A percentile compares a stretch with the other conserved stretches of the same genome.
Evolutionary conservation across 1,140 invertebrate species (phyloP).

Genomic region (Riptortus pedestris): DNA sequence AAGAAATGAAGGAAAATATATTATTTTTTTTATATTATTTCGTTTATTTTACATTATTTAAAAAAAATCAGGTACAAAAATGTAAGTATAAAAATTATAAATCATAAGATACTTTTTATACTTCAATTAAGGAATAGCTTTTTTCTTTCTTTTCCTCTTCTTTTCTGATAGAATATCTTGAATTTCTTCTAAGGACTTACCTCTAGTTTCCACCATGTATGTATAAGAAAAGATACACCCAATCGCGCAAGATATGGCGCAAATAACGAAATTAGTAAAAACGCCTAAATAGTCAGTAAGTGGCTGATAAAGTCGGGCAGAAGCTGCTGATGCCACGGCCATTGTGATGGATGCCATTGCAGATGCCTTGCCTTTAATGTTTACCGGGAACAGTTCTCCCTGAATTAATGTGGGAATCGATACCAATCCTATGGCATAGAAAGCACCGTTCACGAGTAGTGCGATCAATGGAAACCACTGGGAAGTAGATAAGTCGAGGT

Average conservation of each 20-base stretch:
- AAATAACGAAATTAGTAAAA: conserved; percentile 67
- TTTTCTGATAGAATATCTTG: conserved; percentile 36
- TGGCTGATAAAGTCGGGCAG: conserved; percentile 60
- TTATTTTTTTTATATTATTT: no score
- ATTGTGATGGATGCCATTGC: conserved; percentile 22
- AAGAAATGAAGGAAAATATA: no score
- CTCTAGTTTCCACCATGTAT: conserved; percentile 70
- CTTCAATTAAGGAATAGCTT: no score
- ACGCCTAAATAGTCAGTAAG: conserved; percentile 49
- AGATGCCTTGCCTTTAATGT: conserved; percentile 27
- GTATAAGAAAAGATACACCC: conserved; percentile 46
- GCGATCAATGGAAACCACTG: conserved; percentile 24
- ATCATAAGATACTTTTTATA: no score
- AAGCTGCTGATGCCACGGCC: conserved; percentile 41
- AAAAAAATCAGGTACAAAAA: no score
- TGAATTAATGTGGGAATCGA: conserved; percentile 27
- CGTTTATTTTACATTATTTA: no score
- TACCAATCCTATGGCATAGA: conserved; percentile 25
- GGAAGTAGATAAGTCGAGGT: neutral
- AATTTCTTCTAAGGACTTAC: conserved; percentile 63
- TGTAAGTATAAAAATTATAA: no score
- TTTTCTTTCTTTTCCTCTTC: conserved; percentile 6
- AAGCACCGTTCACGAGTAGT: conserved; percentile 17
- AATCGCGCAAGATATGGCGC: conserved; percentile 53
- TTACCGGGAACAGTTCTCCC: conserved; percentile 28